Evolutionary conservation across 2,888 invertebrate genomes (phyloP).

Genomic region (Pelosia muscerda): DNA sequence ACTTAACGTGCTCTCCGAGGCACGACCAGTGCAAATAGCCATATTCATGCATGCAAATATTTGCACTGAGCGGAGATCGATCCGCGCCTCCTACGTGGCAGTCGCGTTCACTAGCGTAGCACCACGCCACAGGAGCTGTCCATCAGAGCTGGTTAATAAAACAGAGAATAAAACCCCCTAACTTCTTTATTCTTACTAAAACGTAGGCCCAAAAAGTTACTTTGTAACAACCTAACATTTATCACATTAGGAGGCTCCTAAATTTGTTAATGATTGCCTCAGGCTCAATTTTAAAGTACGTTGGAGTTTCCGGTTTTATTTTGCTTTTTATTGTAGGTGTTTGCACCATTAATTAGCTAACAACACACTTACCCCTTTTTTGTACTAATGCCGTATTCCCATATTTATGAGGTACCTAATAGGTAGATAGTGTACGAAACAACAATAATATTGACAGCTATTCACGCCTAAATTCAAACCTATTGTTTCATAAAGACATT

Average conservation of each 20-base stretch:
- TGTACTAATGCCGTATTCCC: background rate
- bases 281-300: constrained; percentile 20
- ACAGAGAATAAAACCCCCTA: background rate
- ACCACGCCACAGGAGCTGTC: no score
- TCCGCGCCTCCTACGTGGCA: no score
- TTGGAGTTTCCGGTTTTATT: constrained; percentile 32
- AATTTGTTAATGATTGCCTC: constrained; percentile 46
- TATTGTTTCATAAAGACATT: no score
- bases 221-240: constrained; percentile 47
- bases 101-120: no score
- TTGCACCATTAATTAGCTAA: background rate
- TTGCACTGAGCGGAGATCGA: no score
- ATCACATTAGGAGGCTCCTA: constrained; percentile 41
- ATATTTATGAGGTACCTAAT: no score
- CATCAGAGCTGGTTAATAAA: background rate
- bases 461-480: no score
- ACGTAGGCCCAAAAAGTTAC: constrained; percentile 31
- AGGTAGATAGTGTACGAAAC: no score
- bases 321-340: constrained; percentile 34
- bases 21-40: no score
- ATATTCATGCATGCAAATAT: no score
- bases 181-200: background rate
- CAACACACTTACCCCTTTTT: background rate
- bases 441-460: no score
- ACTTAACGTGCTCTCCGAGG: no score